These are phyloP conservation scores for Drosophila stalkeri DNA, from an alignment of 2,888 invertebrate genomes.

Conservation along the genomic window DNA sequence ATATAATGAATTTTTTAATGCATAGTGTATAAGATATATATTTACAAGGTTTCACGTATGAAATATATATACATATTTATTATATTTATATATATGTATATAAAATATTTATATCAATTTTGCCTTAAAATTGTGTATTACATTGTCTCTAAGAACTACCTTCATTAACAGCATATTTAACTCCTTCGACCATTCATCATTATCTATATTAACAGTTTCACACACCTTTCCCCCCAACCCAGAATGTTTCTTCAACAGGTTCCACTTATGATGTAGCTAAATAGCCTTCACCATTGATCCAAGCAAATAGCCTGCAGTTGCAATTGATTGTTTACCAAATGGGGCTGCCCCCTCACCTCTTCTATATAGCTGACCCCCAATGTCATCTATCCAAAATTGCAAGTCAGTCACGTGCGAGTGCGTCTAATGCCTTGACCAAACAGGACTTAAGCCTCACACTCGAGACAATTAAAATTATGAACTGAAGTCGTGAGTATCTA, in stretches of 20 bases:
- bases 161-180: neutral
- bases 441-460: conserved; percentile 13
- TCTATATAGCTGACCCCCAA: neutral
- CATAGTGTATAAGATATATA: too few relatives aligned
- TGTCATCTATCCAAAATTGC: neutral
- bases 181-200: neutral
- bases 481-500: conserved; percentile 39
- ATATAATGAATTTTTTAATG: too few relatives aligned
- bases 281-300: conserved; percentile 54
- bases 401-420: conserved; percentile 47
- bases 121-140: too few relatives aligned
- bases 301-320: conserved; percentile 73
- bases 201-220: neutral
- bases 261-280: conserved; percentile 50
- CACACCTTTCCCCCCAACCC: too few relatives aligned
- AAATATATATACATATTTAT: too few relatives aligned
- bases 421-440: conserved; percentile 58
- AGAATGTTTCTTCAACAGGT: conserved; percentile 61
- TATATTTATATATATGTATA: too few relatives aligned
- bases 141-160: too few relatives aligned
- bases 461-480: conserved; percentile 64
- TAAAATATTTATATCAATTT: too few relatives aligned
- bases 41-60: too few relatives aligned
- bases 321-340: conserved; percentile 72
- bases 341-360: neutral